These are phyloP conservation scores for Penaeus chinensis DNA, from an alignment of 1,140 invertebrate species.

Conservation along the genomic window DNA sequence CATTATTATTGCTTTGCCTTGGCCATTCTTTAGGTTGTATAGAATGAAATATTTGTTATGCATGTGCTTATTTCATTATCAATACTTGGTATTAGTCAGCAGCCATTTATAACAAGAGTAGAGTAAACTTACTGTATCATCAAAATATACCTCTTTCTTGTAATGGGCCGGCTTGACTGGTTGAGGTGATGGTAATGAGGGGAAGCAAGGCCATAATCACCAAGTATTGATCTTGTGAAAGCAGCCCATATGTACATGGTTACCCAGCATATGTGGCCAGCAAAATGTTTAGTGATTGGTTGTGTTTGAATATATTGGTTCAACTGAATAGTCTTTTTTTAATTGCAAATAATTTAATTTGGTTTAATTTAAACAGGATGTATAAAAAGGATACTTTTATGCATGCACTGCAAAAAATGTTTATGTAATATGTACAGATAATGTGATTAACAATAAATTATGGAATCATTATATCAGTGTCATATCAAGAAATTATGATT, in stretches of 20 bases:
- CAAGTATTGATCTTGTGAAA: slow-evolving; percentile 59
- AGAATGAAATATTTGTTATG: slow-evolving; percentile 29
- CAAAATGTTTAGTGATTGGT: too few relatives aligned
- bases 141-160: slow-evolving; percentile 11
- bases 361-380: too few relatives aligned
- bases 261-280: neutral
- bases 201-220: slow-evolving; percentile 46
- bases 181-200: slow-evolving; percentile 13
- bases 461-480: too few relatives aligned
- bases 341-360: too few relatives aligned
- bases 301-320: too few relatives aligned
- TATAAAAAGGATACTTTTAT: too few relatives aligned
- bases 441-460: too few relatives aligned
- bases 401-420: too few relatives aligned
- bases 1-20: neutral
- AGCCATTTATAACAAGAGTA: slow-evolving; percentile 55
- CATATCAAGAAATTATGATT: too few relatives aligned
- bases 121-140: neutral
- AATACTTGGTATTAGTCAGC: slow-evolving; percentile 61
- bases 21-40: slow-evolving; percentile 10
- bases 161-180: slow-evolving; percentile 47
- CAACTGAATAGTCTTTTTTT: too few relatives aligned
- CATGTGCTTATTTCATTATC: slow-evolving; percentile 59
- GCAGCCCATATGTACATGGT: neutral
- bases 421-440: too few relatives aligned